Conservation (phyloP, 2,797 vertebrate species). For the Oceanodroma leucorhoa region DNA sequence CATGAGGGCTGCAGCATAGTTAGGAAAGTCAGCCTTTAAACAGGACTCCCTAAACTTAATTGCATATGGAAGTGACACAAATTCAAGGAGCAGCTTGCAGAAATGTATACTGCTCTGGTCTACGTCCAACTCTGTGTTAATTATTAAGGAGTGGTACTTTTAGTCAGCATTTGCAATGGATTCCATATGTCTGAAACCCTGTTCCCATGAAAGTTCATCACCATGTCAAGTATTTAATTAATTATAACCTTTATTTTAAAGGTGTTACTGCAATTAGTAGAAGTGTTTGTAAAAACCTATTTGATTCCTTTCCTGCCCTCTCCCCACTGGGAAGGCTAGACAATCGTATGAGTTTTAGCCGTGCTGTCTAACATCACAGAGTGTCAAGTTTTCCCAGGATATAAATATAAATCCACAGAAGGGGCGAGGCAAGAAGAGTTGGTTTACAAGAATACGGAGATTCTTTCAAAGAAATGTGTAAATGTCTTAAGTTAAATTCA, state of each 20-base stretch:
- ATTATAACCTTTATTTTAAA: neutral
- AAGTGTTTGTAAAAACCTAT: neutral
- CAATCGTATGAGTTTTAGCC: neutral
- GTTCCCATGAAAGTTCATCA: neutral
- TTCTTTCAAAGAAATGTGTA: neutral
- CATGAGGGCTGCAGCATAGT: fast-evolving
- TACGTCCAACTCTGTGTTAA: neutral
- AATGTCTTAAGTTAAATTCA: neutral
- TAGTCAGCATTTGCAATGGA: neutral
- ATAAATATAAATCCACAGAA: neutral
- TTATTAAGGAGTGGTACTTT: slow-evolving; percentile 1
- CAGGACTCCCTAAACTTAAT: neutral
- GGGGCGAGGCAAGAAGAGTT: neutral
- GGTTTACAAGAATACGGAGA: neutral
- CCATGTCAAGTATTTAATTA: neutral
- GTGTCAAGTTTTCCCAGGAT: neutral
- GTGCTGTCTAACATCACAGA: neutral
- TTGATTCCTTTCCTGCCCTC: neutral
- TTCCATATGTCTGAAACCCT: neutral
- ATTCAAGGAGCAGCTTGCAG: neutral
- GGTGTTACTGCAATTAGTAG: neutral
- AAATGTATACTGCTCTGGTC: neutral
- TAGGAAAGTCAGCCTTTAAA: neutral
- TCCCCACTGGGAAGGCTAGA: neutral
- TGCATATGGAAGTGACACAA: neutral